Evolutionary conservation across 2,888 invertebrate genomes (phyloP).

Genomic region (Lasioglossum leucozonium): DNA sequence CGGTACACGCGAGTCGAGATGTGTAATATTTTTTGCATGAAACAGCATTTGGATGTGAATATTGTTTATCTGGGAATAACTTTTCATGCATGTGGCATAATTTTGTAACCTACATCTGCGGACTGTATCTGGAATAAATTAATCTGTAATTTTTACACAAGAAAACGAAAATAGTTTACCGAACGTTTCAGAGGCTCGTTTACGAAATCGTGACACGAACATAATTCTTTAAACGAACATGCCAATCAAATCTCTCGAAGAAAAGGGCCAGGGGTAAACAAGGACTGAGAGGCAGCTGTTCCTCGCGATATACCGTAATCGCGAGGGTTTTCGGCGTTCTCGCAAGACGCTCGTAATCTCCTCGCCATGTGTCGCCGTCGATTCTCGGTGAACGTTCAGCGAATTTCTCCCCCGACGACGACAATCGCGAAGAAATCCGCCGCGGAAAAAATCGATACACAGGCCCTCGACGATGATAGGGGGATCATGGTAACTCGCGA

Average conservation of each 20-base stretch:
- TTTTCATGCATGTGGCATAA: neutral
- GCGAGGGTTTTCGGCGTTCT: neutral
- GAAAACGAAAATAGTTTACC: too few species aligned
- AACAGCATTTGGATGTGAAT: neutral
- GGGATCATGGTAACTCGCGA: conserved; percentile 29
- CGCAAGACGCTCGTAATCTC: conserved; percentile 29
- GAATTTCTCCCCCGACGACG: neutral
- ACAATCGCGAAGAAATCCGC: conserved; percentile 29
- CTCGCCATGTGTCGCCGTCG: conserved; percentile 41
- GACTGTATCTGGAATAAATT: neutral
- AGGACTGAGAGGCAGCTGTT: conserved; percentile 28
- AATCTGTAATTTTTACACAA: neutral
- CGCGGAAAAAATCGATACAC: conserved; percentile 44
- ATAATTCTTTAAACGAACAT: neutral
- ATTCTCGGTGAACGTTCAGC: conserved; percentile 10
- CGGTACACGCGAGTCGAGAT: neutral
- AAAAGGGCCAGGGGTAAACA: neutral
- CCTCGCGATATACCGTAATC: conserved; percentile 29
- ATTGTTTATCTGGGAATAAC: neutral
- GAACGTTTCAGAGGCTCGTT: too few species aligned
- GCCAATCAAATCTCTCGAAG: neutral
- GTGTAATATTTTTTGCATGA: neutral
- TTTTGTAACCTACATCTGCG: too few species aligned
- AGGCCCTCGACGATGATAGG: conserved; percentile 25
- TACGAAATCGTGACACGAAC: too few species aligned